Conservation (phyloP, 2,797 vertebrate species). For the Pogoniulus pusillus region DNA sequence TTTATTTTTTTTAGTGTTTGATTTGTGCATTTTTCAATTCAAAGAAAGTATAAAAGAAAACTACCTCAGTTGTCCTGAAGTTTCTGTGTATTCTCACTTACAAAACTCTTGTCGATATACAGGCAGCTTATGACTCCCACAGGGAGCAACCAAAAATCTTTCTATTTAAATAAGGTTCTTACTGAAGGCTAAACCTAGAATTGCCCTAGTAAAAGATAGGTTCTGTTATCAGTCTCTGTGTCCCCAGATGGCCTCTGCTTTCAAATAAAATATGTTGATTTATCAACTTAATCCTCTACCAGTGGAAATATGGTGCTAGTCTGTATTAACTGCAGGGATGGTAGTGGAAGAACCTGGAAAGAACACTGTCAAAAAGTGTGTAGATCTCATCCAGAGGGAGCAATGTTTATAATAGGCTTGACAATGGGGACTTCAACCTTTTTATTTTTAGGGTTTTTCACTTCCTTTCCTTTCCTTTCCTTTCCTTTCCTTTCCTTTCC, state of each 20-base stretch:
- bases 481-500: too few relatives aligned
- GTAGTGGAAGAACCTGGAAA: slow-evolving; percentile 8
- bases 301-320: background rate
- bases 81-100: slow-evolving; percentile 35
- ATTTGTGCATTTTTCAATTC: slow-evolving; percentile 60
- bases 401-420: slow-evolving; percentile 47
- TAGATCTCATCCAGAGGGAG: slow-evolving; percentile 4
- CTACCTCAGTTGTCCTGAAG: background rate
- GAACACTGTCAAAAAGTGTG: background rate
- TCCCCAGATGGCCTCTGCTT: slow-evolving; percentile 18
- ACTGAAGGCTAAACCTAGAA: slow-evolving; percentile 62
- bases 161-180: slow-evolving; percentile 68
- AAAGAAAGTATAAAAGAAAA: slow-evolving; percentile 43
- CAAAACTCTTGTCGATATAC: slow-evolving; percentile 50
- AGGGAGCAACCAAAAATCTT: slow-evolving; percentile 56
- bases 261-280: slow-evolving; percentile 52
- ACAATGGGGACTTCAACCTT: background rate
- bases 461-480: too few relatives aligned
- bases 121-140: slow-evolving; percentile 1
- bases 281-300: slow-evolving; percentile 45
- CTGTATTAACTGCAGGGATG: slow-evolving; percentile 19
- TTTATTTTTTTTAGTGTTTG: slow-evolving; percentile 62
- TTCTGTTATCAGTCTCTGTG: slow-evolving; percentile 21
- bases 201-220: slow-evolving; percentile 58
- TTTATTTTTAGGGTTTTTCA: background rate